A percentile compares a stretch with the other conserved stretches of the same genome.
Evolutionary conservation across 2,113 vertebrate species (phyloP).

Genomic region (Syngnathoides biaculeatus): DNA sequence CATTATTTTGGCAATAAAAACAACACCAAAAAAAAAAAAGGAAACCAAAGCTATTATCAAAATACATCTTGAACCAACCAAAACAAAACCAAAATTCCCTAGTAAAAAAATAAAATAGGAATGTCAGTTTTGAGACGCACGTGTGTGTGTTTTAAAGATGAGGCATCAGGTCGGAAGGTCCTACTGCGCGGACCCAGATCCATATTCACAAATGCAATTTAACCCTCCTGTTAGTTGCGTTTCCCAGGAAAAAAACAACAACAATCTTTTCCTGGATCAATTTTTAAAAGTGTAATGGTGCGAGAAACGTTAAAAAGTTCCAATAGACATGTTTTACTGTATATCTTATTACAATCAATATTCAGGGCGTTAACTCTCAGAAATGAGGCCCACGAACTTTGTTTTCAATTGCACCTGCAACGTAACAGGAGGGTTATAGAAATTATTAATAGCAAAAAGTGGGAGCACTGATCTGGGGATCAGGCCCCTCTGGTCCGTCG

Average conservation of each 20-base stretch:
- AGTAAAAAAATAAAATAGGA: constrained; percentile 44
- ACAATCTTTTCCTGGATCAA: neutral
- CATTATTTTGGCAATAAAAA: constrained; percentile 37
- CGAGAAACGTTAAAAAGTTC: no score
- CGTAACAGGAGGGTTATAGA: neutral
- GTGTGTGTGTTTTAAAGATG: constrained; percentile 50
- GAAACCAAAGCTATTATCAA: constrained; percentile 50
- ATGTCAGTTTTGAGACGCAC: constrained; percentile 65
- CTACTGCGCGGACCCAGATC: constrained; percentile 58
- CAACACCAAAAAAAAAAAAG: constrained; percentile 47
- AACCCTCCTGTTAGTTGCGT: constrained; percentile 8
- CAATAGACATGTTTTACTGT: no score
- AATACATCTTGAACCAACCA: constrained; percentile 54
- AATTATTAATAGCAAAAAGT: neutral
- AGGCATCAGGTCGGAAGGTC: constrained; percentile 70
- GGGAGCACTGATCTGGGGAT: constrained; percentile 50
- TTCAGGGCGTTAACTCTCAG: no score
- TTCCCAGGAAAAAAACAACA: neutral
- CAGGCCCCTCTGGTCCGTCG: constrained; percentile 63
- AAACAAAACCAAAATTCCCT: constrained; percentile 20
- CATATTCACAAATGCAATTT: constrained; percentile 67
- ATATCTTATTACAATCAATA: no score
- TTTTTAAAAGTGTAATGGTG: no score
- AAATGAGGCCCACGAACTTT: no score
- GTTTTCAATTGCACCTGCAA: neutral